Percentiles rank a stretch among this genome's conserved stretches.
phyloP scores from a whole-genome alignment of 2,113 vertebrate species.

The Brevimyrus niger region DNA sequence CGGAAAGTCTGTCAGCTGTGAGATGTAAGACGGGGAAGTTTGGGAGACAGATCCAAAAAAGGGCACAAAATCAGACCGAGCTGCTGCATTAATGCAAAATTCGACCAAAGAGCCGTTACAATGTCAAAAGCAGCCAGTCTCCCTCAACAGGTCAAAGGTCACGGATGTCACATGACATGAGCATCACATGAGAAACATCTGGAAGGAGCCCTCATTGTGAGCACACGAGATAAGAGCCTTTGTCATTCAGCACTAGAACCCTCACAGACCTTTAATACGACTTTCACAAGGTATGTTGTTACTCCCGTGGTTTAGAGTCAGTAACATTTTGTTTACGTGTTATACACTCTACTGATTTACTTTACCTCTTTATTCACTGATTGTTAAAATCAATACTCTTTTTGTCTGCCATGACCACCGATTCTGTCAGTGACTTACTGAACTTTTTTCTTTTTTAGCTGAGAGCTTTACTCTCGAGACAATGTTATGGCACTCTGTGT shows the following conservation, averaged over 20 bases:
- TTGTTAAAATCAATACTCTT: slow-evolving; percentile 29
- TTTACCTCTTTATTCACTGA: slow-evolving; percentile 17
- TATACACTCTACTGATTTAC: slow-evolving; percentile 33
- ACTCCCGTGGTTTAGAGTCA: slow-evolving; percentile 24
- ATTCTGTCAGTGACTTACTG: slow-evolving; percentile 70
- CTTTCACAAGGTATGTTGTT: slow-evolving; percentile 46
- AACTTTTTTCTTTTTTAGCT: slow-evolving; percentile 45
- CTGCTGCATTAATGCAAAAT: neutral
- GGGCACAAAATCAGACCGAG: neutral
- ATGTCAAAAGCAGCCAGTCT: neutral
- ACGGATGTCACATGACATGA: neutral
- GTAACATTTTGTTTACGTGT: slow-evolving; percentile 37
- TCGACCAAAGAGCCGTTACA: neutral
- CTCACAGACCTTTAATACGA: neutral
- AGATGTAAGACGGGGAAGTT: neutral
- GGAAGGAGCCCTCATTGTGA: neutral
- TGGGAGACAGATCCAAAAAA: neutral
- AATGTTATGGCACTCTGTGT: slow-evolving; percentile 55
- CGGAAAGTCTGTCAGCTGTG: neutral
- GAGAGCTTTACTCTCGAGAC: slow-evolving; percentile 48
- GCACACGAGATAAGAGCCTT: neutral
- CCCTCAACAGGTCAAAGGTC: neutral
- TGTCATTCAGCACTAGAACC: neutral
- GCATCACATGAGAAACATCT: neutral
- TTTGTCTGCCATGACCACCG: slow-evolving; percentile 57